A percentile compares a stretch with the other conserved stretches of the same genome.
Conservation (phyloP, 2,888 invertebrate genomes). For the Saturnia pavonia region DNA sequence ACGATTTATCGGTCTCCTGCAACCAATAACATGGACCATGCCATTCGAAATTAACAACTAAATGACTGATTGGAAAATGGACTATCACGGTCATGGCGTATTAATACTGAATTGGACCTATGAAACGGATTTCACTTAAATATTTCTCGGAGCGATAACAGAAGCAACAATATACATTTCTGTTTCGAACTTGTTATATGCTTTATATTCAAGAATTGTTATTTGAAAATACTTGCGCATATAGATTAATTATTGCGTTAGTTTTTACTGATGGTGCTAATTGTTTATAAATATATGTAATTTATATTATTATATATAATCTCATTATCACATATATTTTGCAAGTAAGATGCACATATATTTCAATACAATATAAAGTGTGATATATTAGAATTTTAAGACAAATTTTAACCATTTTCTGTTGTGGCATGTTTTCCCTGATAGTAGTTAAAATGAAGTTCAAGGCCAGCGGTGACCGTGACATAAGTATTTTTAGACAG, state of each 20-base stretch:
- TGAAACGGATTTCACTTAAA: slow-evolving; percentile 63
- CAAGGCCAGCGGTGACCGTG: not conserved
- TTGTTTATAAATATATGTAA: not conserved
- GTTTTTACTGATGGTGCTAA: not conserved
- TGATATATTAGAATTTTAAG: too few relatives aligned
- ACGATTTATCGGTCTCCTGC: slow-evolving; percentile 42
- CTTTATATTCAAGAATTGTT: not conserved
- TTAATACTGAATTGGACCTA: slow-evolving; percentile 80
- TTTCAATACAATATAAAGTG: too few relatives aligned
- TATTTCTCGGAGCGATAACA: slow-evolving; percentile 13
- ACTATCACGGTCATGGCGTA: slow-evolving; percentile 72
- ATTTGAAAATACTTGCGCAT: not conserved
- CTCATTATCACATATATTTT: not conserved
- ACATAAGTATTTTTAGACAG: not conserved
- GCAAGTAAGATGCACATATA: not conserved
- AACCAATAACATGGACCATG: slow-evolving; percentile 79
- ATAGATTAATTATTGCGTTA: too few relatives aligned
- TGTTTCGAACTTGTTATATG: not conserved
- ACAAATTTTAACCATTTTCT: too few relatives aligned
- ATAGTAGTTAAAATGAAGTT: too few relatives aligned
- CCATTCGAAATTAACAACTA: slow-evolving; percentile 79
- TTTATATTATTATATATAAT: not conserved
- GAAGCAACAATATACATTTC: not conserved
- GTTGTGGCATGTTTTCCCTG: too few relatives aligned
- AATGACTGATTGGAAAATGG: slow-evolving; percentile 77